Evolutionary conservation across 2,888 invertebrate genomes (phyloP).

Genomic region (Bursaphelenchus okinawaensis): DNA sequence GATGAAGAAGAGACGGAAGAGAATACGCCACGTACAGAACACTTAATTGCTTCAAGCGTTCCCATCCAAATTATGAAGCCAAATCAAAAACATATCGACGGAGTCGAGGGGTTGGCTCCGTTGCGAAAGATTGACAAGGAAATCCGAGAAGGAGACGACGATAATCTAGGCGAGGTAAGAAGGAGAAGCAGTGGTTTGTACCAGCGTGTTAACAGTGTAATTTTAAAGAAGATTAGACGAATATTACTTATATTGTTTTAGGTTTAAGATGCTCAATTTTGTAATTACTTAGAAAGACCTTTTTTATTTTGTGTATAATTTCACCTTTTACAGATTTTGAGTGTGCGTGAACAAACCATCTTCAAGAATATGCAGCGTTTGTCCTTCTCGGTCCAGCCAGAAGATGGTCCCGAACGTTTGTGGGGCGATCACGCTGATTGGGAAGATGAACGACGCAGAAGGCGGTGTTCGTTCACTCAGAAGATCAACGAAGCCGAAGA

Average conservation of each 20-base stretch:
- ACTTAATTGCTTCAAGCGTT: not conserved
- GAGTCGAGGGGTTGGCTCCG: not conserved
- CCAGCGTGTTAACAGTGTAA: too few relatives aligned
- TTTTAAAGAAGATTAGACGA: not conserved
- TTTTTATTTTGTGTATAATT: not conserved
- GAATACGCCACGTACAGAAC: not conserved
- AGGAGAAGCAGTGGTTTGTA: too few relatives aligned
- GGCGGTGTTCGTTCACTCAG: not conserved
- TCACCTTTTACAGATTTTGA: not conserved
- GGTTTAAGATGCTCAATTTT: too few relatives aligned
- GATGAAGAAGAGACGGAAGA: not conserved
- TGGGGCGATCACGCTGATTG: slow-evolving; percentile 13
- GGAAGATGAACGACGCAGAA: slow-evolving; percentile 10
- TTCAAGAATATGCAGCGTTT: slow-evolving; percentile 12
- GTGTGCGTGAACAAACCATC: slow-evolving; percentile 10
- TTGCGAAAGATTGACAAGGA: not conserved
- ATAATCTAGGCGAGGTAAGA: not conserved
- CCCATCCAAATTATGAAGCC: not conserved
- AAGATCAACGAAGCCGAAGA: not conserved
- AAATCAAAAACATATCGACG: not conserved
- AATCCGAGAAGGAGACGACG: not conserved
- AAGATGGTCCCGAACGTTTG: slow-evolving; percentile 16
- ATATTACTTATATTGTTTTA: too few relatives aligned
- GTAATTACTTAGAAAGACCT: too few relatives aligned
- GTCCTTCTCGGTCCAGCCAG: slow-evolving; percentile 12